Base-by-base conservation (phyloP, 1,140 invertebrate genomes). In the Pseudomyrmex pallidus region DNA sequence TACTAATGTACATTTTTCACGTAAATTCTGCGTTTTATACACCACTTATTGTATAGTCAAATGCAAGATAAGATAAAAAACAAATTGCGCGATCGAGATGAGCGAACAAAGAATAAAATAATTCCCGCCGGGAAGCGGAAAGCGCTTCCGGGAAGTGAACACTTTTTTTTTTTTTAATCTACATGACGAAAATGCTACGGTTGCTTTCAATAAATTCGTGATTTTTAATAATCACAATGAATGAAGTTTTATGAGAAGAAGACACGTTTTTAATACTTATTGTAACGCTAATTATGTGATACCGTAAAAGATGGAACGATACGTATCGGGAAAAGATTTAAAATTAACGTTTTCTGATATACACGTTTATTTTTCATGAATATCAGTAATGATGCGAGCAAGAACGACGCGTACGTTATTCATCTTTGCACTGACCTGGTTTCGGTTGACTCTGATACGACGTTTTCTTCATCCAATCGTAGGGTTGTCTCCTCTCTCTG, bases 381-480 rank as follows among this genome's bases (percentile, higher is more conserved):
- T 48, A 44, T 48, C 46, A 63, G 1, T 9, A 15, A 15, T 10
- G 15, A 61, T 20, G 57, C 35, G 5, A 5, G 0, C 25, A 35
- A 35, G 35, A 35, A 35, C 35, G 35, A 35, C 35, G 35, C 35
- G 5, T 35, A 35, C 35, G 5, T 35, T 35, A 7, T 35, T 35
- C 35, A 35, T 35, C 35, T 35, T 35, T 5, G 20, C 22, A 95
- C 95, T 95, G 93, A 98, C 97, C 97, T 93, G 97, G 97, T 94
- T 97, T 97, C 0, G 97, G 96, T 90, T 97, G 97, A 63, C 94
- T 96, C 91, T 97, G 97, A 92, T 98, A 98, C 10, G 96, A 96
- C 0, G 97, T 96, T 92, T 97, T 98, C 91, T 97, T 98, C 96
- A 98, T 98, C 97, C 97, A 98, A 85, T 98, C 97, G 91, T 96